Base-by-base conservation (phyloP, 1,140 invertebrate genomes). In the Drosophila sturtevanti region DNA sequence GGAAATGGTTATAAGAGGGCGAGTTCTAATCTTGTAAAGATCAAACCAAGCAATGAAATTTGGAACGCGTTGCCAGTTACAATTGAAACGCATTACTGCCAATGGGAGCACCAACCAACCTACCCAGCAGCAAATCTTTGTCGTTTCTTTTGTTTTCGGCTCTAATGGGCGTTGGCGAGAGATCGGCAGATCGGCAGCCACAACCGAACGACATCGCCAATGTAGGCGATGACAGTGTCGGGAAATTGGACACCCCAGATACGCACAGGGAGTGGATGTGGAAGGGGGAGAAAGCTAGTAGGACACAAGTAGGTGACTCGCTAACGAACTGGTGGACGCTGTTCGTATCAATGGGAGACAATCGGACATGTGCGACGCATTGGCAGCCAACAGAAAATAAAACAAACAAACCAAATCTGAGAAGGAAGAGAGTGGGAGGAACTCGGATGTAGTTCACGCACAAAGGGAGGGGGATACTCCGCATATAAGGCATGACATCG, bases 31-130 rank as follows among this genome's bases (percentile, higher is more conserved):
- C 73, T 72, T 41, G 34, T 44, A 21, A 38, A 72, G 74, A 76
- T 86, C 81, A 51, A 69, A 81, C 65, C 67, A 77, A 63, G 52
- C 81, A 72, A 76, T 87, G 75, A 86, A 87, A 81, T 86, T 78
- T 62, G 71, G 82, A 77, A 63, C 74, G 66, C 72, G 60, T 56
- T 62, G 62, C 65, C 60, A 65, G 64, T 72, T 79, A 82, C 81
- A 86, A 86, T 86, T 87, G 82, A 86, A 86, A 87, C 81, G 81
- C 81, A 86, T 87, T 87, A 86, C 68, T 56, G 52, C 65, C 59
- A 84, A 84, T 79, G 72, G 69, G 54, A 65, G 73, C 51, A 72
- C 4, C 63, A 67, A 31, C 27, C 27, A 31, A 31, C 27, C 27
- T 6, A 6, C 27, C 27, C 27, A 31, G 27, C 27, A 31, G 2